Percentiles rank a stretch among this genome's conserved stretches.
Evolutionary conservation across 2,797 vertebrate genomes (phyloP).

Genomic region (Danionella dracula): DNA sequence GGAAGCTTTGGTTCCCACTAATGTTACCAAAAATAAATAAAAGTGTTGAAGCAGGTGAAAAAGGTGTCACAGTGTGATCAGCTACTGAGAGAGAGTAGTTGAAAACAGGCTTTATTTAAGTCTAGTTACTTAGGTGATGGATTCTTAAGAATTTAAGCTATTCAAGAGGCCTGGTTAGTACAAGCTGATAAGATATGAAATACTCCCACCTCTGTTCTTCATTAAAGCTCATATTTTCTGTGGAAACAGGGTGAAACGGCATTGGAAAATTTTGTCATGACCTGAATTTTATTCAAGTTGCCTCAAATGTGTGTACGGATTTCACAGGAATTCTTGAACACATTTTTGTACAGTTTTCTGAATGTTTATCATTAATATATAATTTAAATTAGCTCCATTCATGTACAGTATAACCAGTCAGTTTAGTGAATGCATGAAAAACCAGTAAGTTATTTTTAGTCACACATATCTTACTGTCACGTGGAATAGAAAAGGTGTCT

Average conservation of each 20-base stretch:
- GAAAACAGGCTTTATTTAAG: not conserved
- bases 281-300: not conserved
- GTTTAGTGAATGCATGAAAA: not conserved
- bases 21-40: not conserved
- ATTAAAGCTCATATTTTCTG: not conserved
- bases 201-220: constrained; percentile 26
- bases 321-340: too few relatives aligned
- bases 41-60: not conserved
- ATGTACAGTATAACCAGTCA: not conserved
- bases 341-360: not conserved
- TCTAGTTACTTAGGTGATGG: constrained; percentile 37
- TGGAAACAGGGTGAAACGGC: not conserved
- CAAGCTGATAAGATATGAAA: constrained; percentile 47
- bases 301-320: too few relatives aligned
- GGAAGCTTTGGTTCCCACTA: not conserved
- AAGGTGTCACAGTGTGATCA: not conserved
- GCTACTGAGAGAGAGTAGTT: not conserved
- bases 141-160: constrained; percentile 56
- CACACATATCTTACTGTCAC: not conserved
- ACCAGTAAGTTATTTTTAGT: not conserved
- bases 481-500: not conserved
- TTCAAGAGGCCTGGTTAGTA: constrained; percentile 49
- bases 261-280: not conserved
- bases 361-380: too few relatives aligned
- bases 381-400: too few relatives aligned